Percentiles rank a stretch among this genome's conserved stretches.
Conservation (phyloP, 2,113 vertebrate species). For the Gymnorhina tibicen region DNA sequence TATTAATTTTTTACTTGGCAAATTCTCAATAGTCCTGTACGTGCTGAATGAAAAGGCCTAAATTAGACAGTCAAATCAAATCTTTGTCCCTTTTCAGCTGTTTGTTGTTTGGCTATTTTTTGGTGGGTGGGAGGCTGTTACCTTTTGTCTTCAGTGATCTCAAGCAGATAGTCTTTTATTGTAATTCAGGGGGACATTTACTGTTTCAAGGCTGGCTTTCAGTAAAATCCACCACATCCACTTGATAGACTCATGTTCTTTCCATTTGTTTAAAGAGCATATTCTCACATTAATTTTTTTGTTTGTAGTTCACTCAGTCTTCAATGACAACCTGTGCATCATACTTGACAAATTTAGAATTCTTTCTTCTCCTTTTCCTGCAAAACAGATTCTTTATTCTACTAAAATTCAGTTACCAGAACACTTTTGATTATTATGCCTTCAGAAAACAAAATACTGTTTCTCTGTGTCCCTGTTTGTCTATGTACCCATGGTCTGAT, state of each 20-base stretch:
- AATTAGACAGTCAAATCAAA: neutral
- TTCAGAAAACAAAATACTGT: neutral
- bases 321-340: neutral
- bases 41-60: neutral
- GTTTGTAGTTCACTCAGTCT: neutral
- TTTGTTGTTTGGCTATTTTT: neutral
- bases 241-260: neutral
- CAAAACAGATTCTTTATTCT: neutral
- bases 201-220: neutral
- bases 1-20: neutral
- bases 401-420: neutral
- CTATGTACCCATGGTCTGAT: neutral
- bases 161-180: neutral
- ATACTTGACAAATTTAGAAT: neutral
- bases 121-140: fast-evolving
- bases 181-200: neutral
- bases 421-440: neutral
- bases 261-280: neutral
- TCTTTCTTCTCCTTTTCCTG: neutral
- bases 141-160: neutral
- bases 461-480: neutral
- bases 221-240: neutral
- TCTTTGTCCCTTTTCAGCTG: neutral
- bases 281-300: neutral
- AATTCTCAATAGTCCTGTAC: neutral